Evolutionary conservation across 2,797 vertebrate genomes (phyloP), one percentile per base, ranked within the genome.

Genomic region (Helicolenus hilgendorfi): DNA sequence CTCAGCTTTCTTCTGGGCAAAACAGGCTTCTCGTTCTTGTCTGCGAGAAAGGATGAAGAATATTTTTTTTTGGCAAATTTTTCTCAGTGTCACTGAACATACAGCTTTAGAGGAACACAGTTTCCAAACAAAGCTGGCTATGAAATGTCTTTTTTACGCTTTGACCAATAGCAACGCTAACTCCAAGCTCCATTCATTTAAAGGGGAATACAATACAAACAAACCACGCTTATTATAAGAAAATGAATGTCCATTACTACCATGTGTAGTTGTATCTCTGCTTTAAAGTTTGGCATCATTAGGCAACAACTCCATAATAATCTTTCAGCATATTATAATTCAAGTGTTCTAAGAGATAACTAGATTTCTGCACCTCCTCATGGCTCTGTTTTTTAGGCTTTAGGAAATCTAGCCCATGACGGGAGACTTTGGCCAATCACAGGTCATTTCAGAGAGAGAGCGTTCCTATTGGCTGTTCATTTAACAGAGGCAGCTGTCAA

Each of bases 1-100:
- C 94, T 99, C 99, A 0, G 98, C 99, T 94, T 99, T 99, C 95
- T 98, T 98, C 96, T 99, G 98, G 15, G 98, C 98, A 84, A 99
- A 99, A 86, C 93, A 86, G 3, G 98, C 98, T 64, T 99, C 99
- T 89, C 99, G 96, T 89, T 99, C 99, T 96, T 98, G 98, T 96
- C 99, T 99, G 96, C 0, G 4, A 84, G 65, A 90, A 38, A 83
- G 7, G 2, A 79, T 22, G 24, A 65, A 49, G 82, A 36, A 26
- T 5, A 31, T 9, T 3, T 1, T 58, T 67, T 35, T 58, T 20
- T 0, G 49, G 10, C 9, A 27, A 7, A 71, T 26, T 49, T 31
- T 55, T 59, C 18, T 22, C 70, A 27, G n/a, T 41, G 11, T 5
- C 6, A 26, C 20, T 58, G 18, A 63, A 72, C 36, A 75, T 22